Base-by-base conservation (phyloP, 2,888 invertebrate species). In the Mythimna loreyi region DNA sequence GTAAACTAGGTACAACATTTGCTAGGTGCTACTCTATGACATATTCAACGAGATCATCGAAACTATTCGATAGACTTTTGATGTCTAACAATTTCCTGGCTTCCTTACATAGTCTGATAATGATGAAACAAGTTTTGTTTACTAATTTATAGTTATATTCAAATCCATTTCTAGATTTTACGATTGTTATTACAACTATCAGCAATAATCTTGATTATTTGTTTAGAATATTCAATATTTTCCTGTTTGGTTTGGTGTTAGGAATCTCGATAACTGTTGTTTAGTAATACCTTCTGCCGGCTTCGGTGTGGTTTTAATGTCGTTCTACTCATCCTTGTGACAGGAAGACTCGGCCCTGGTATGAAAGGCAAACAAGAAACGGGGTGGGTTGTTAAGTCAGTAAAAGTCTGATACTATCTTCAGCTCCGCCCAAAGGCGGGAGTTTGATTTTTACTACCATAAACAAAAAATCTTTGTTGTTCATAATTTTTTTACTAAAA, bases 31-130 rank as follows among this genome's bases (percentile, higher is more conserved):
- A 11, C 67, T 49, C 57, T 50, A 28, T 53, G 64, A 43, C 61
- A 43, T 63, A 68, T 69, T 66, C 74, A 80, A 61, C n/a, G 60
- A 71, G 61, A 58, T 59, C 56, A 72, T 72, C 53, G 45, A 50
- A 56, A 30, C 61, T 52, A 61, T 61, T 56, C 58, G 21, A 62
- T 66, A 47, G 25, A 30, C 1, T 43, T 67, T 66, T 61, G 49
- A 74, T 74, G 70, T 82, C 50, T 52, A 45, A 67, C 67, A 36
- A 69, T 67, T 80, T 78, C 72, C 55, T 69, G 13, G 59, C 72
- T 75, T 67, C 80, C 72, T 64, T 82, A 83, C 75, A 50, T 64
- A 67, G 80, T 43, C 33, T 19, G 30, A 62, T 58, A 50, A 21
- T 55, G 52, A 49, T 68, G 11, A 3, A 56, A 72, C 79, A 57